These are phyloP conservation scores for Phoxinus phoxinus DNA, from an alignment of 2,113 vertebrate species.

Conservation along the genomic window DNA sequence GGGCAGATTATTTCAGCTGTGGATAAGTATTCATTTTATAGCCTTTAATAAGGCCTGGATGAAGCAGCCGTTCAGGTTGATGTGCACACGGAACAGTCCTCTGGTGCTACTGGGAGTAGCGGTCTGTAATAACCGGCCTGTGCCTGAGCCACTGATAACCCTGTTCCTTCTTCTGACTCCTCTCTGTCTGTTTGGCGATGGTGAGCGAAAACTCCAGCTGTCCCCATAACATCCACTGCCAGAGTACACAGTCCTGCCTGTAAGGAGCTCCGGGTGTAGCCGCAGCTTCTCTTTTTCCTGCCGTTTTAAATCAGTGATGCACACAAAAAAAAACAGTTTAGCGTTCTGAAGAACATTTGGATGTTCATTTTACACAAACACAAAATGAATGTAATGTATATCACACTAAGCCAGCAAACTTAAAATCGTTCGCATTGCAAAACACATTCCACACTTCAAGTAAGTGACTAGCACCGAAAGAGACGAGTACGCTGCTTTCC, in stretches of 20 bases:
- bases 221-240: constrained; percentile 56
- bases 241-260: constrained; percentile 55
- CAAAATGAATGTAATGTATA: neutral
- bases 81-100: neutral
- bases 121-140: constrained; percentile 44
- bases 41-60: constrained; percentile 46
- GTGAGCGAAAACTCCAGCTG: constrained; percentile 46
- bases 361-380: neutral
- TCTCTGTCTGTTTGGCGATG: constrained; percentile 43
- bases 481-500: constrained; percentile 49
- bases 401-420: neutral
- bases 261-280: constrained; percentile 50
- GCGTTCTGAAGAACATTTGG: neutral
- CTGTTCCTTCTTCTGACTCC: constrained; percentile 30
- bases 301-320: neutral
- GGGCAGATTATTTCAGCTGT: constrained; percentile 42
- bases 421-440: neutral
- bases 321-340: neutral
- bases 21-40: constrained; percentile 41
- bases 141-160: constrained; percentile 29
- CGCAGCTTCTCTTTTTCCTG: neutral
- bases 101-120: constrained; percentile 40
- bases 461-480: constrained; percentile 27
- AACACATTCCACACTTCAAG: neutral
- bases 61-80: constrained; percentile 24